Evolutionary conservation across 2,888 invertebrate species (phyloP).

Genomic region (Eumerus sabulonum): DNA sequence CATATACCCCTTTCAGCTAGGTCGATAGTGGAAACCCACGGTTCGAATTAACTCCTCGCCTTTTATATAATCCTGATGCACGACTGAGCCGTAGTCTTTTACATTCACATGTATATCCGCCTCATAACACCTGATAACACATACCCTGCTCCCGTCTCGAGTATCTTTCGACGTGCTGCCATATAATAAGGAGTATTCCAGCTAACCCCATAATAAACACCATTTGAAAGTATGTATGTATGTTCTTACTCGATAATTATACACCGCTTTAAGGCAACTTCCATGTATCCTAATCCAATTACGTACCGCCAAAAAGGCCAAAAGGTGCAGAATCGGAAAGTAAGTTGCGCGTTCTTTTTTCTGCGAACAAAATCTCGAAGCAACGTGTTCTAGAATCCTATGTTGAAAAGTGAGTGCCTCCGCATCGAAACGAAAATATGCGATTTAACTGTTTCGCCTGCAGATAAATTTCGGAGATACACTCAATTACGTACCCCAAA

Average conservation of each 20-base stretch:
- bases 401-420: not conserved
- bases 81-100: too few relatives aligned
- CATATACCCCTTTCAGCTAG: too few relatives aligned
- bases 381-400: constrained; percentile 25
- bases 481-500: constrained; percentile 60
- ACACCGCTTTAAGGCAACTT: constrained; percentile 32
- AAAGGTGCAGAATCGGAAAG: constrained; percentile 37
- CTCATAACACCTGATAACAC: too few relatives aligned
- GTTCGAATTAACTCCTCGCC: too few relatives aligned
- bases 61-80: too few relatives aligned
- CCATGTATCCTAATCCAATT: constrained; percentile 55
- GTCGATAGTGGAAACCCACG: too few relatives aligned
- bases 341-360: constrained; percentile 48
- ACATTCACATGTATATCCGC: too few relatives aligned
- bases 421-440: constrained; percentile 1
- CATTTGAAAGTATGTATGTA: constrained; percentile 23
- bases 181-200: too few relatives aligned
- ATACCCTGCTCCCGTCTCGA: too few relatives aligned
- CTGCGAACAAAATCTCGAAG: constrained; percentile 41
- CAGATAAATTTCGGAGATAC: constrained; percentile 64
- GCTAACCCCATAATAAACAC: constrained; percentile 43
- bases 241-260: constrained; percentile 45
- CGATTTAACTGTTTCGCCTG: constrained; percentile 58
- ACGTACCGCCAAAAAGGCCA: constrained; percentile 19
- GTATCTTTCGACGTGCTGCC: too few relatives aligned